These are phyloP conservation scores for Tachypleus tridentatus DNA, from an alignment of 1,140 invertebrate species.

Conservation along the genomic window DNA sequence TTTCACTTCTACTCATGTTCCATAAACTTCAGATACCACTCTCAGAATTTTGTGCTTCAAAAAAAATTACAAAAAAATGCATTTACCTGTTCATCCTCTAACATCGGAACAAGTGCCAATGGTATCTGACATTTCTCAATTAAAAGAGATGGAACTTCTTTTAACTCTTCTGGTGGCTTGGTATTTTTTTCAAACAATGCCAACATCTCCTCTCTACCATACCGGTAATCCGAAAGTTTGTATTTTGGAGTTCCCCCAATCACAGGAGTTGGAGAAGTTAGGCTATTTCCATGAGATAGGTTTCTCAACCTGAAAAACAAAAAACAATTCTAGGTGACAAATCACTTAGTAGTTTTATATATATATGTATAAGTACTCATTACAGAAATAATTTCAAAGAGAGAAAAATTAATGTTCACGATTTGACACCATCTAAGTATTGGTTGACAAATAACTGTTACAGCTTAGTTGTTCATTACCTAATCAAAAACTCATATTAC, in stretches of 20 bases:
- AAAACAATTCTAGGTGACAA: background rate
- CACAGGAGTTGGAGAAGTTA: conserved; percentile 37
- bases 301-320: conserved; percentile 33
- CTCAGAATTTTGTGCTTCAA: background rate
- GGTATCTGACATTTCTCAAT: conserved; percentile 63
- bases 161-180: conserved; percentile 51
- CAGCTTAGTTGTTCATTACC: too few relatives aligned
- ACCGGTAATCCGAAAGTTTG: conserved; percentile 59
- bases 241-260: conserved; percentile 29
- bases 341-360: too few relatives aligned
- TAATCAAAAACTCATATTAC: too few relatives aligned
- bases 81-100: conserved; percentile 63
- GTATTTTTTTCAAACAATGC: conserved; percentile 57
- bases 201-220: conserved; percentile 79
- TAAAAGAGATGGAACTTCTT: conserved; percentile 48
- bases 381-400: too few relatives aligned
- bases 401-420: too few relatives aligned
- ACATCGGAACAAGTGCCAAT: conserved; percentile 56
- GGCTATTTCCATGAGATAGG: conserved; percentile 37
- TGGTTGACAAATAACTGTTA: too few relatives aligned
- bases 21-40: background rate
- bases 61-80: background rate
- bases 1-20: too few relatives aligned
- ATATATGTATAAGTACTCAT: too few relatives aligned
- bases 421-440: too few relatives aligned